phyloP scores from a whole-genome alignment of 2,113 vertebrate species.

The Pimephales promelas region DNA sequence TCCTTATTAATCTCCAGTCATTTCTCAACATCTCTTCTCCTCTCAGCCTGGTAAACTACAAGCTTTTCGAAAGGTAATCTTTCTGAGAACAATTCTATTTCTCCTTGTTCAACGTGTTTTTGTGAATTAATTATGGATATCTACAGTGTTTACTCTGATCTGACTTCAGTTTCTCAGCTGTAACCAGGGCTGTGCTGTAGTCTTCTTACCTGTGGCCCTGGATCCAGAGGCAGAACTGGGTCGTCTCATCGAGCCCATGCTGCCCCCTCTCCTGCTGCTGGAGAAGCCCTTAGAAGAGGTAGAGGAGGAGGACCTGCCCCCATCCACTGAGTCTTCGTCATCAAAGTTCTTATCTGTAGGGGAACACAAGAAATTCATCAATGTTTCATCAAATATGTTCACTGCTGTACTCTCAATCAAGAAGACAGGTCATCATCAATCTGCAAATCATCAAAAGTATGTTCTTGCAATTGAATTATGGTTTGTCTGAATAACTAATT shows the following conservation, averaged over 20 bases:
- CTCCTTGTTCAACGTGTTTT: neutral
- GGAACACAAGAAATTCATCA: neutral
- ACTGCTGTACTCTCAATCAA: neutral
- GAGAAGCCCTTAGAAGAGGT: slow-evolving; percentile 89
- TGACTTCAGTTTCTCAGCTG: neutral
- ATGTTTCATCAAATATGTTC: slow-evolving; percentile 9
- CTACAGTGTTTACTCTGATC: neutral
- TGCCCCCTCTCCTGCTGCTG: slow-evolving; percentile 78
- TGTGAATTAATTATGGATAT: neutral
- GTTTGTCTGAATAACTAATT: neutral
- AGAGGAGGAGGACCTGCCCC: slow-evolving; percentile 95
- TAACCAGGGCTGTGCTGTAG: neutral
- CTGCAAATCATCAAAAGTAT: slow-evolving; percentile 13
- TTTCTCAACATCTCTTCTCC: neutral
- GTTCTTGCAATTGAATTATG: neutral
- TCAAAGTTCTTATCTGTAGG: slow-evolving; percentile 96
- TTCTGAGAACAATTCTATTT: neutral
- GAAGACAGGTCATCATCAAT: neutral
- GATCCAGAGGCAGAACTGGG: slow-evolving; percentile 81
- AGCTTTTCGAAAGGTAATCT: neutral
- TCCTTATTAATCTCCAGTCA: neutral
- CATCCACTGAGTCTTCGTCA: slow-evolving; percentile 97
- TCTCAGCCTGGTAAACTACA: neutral
- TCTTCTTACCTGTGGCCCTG: slow-evolving; percentile 82
- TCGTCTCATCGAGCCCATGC: slow-evolving; percentile 81